These are phyloP conservation scores for Microtus pennsylvanicus DNA, from an alignment of 2,113 vertebrate genomes.

Conservation along the genomic window DNA sequence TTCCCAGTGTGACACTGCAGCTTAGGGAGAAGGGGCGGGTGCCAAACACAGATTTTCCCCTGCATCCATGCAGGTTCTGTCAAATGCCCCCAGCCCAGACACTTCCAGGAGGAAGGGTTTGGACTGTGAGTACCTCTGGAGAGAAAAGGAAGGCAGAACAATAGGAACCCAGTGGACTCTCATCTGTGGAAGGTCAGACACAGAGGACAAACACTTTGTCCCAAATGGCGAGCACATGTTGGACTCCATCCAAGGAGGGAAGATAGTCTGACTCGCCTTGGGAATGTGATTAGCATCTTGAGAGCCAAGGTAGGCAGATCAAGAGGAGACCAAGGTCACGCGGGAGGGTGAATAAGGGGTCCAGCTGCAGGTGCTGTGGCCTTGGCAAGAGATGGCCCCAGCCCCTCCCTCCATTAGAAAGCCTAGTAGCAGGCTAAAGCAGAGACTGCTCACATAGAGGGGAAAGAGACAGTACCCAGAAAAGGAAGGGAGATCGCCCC, in stretches of 20 bases:
- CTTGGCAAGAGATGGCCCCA: neutral
- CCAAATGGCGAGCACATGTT: neutral
- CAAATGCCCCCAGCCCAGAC: fast-evolving
- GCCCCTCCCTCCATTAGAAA: neutral
- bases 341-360: neutral
- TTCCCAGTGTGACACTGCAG: neutral
- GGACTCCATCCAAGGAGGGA: conserved; percentile 35
- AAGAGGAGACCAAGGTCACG: conserved; percentile 15
- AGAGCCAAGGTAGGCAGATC: neutral
- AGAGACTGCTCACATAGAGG: neutral
- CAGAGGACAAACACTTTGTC: conserved; percentile 47
- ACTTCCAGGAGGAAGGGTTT: neutral
- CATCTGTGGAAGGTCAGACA: neutral
- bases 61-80: fast-evolving
- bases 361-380: neutral
- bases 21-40: neutral
- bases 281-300: conserved; percentile 41
- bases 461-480: neutral
- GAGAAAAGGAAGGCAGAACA: neutral
- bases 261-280: neutral
- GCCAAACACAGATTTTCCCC: neutral
- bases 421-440: neutral
- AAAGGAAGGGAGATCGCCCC: neutral
- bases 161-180: neutral
- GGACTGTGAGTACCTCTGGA: neutral